Base-by-base conservation (phyloP, 2,888 invertebrate species). In the Drosophila monieri region DNA sequence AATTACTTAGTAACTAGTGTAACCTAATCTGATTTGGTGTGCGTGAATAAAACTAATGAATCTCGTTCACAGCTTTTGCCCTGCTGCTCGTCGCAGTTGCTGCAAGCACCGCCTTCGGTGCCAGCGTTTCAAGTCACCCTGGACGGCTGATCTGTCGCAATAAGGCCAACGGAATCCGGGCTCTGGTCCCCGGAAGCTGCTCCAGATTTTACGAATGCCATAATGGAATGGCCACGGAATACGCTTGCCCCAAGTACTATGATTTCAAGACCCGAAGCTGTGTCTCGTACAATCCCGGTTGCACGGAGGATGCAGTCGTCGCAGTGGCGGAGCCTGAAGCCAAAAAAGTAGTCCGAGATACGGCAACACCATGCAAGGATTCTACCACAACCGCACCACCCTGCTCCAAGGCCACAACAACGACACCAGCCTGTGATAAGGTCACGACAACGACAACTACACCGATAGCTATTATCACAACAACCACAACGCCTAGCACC, bases 111-210 rank as follows among this genome's bases (percentile, higher is more conserved):
- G 61, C 57, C 8, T 58, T 69, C 62, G 79, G 79, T 44, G 78
- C 76, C 15, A 84, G 58, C 35, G 68, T 85, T 30, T 89, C 88
- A 57, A 77, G 76, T 3, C 49, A 59, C 41, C 27, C 27, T 27
- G 43, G 41, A 6, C 73, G 74, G 23, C 75, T 73, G 37, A 67
- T 89, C 9, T 90, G 90, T 47, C 74, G 39, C 15, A 39, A 39
- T 8, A 39, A 39, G 39, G 39, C 39, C 8, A 71, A 88, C 70
- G 90, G 89, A 6, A 74, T 76, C 27, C 77, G 78, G 4, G 55
- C 39, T 8, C 39, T 39, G 39, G 39, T 39, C 8, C 39, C 39
- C 14, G 39, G 39, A n/a, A 39, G 39, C 14, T 39, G 39, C 39
- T 39, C 39, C 39, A 39, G 39, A 14, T 39, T 39, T 14, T 39